Conservation (phyloP, 2,797 vertebrate species). For the Sebastes jordani region DNA sequence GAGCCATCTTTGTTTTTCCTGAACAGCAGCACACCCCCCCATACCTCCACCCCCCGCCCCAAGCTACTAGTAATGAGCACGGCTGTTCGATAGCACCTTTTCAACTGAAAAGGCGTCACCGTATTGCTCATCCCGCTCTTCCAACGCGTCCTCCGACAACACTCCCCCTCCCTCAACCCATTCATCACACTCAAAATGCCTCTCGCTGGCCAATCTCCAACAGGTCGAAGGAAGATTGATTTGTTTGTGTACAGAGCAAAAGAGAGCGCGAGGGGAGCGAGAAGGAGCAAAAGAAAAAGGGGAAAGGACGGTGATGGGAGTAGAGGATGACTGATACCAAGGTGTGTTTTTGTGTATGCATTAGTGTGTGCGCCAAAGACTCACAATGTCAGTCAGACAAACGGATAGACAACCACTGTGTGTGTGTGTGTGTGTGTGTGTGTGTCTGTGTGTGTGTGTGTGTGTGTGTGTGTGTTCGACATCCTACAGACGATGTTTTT, state of each 20-base stretch:
- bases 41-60: background rate
- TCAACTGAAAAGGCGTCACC: conserved; percentile 20
- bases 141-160: conserved; percentile 4
- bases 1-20: conserved; percentile 15
- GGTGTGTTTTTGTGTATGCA: background rate
- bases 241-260: conserved; percentile 59
- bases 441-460: conserved; percentile 1
- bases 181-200: conserved; percentile 62
- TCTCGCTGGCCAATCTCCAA: conserved; percentile 52
- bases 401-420: background rate
- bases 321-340: conserved; percentile 2
- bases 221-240: conserved; percentile 70
- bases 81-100: conserved; percentile 28
- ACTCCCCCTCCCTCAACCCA: background rate
- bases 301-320: conserved; percentile 18
- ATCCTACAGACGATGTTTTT: conserved; percentile 8
- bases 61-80: conserved; percentile 25
- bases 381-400: conserved; percentile 14
- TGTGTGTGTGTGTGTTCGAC: background rate
- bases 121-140: background rate
- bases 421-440: background rate
- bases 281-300: background rate
- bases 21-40: background rate
- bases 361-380: background rate
- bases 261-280: background rate